These are phyloP conservation scores for Forbesichthys papilliferus DNA, from an alignment of 2,113 vertebrate genomes.

Conservation along the genomic window DNA sequence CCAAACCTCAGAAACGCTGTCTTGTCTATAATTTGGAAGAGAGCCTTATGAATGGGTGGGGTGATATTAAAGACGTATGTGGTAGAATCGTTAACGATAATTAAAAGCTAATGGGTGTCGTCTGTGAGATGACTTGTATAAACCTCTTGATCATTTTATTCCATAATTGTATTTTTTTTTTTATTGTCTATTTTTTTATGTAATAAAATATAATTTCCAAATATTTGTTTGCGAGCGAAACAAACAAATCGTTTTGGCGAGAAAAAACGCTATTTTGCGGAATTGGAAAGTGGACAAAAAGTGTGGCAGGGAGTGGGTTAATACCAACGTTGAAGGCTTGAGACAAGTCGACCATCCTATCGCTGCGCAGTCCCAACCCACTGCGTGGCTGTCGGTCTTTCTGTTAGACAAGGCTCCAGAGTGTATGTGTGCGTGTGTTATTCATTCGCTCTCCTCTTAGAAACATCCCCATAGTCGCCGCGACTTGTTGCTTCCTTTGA, in stretches of 20 bases:
- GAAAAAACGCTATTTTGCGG: background rate
- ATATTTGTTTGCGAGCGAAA: background rate
- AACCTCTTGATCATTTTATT: conserved; percentile 11
- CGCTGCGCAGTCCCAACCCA: conserved; percentile 56
- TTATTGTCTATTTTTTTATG: background rate
- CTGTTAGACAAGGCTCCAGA: conserved; percentile 22
- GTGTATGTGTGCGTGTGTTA: conserved; percentile 34
- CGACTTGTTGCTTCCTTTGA: conserved; percentile 23
- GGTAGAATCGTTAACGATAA: conserved; percentile 41
- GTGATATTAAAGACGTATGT: conserved; percentile 50
- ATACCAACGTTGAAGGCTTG: conserved; percentile 14
- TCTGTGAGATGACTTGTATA: conserved; percentile 3
- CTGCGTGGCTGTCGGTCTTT: conserved; percentile 38
- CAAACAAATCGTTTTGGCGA: background rate
- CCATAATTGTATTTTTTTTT: background rate
- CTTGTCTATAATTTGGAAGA: conserved; percentile 56
- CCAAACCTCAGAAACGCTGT: conserved; percentile 37
- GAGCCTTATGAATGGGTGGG: conserved; percentile 30
- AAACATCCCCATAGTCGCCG: conserved; percentile 30
- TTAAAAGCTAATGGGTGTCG: conserved; percentile 40
- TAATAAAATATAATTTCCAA: background rate
- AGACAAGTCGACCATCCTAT: conserved; percentile 51
- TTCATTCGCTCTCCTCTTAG: conserved; percentile 51
- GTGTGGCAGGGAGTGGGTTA: conserved; percentile 67
- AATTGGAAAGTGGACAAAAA: background rate